A percentile compares a stretch with the other conserved stretches of the same genome.
Evolutionary conservation across 2,888 invertebrate species (phyloP).

Genomic region (Acholoe squamosa): DNA sequence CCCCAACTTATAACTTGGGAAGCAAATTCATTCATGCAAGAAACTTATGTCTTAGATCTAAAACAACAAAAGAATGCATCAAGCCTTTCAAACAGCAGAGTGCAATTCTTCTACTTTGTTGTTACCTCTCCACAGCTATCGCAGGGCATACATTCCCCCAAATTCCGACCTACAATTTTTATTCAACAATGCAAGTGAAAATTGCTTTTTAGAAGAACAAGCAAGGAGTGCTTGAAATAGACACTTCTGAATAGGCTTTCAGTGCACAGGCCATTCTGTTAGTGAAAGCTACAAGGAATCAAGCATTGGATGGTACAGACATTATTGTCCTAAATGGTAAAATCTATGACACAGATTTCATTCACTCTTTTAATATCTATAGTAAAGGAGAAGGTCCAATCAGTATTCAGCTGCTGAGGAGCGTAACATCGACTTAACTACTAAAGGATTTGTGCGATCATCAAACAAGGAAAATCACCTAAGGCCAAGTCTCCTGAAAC

Average conservation of each 20-base stretch:
- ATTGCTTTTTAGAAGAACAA: not conserved
- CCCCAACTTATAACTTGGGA: not conserved
- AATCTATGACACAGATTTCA: too few species aligned
- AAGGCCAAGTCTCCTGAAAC: too few species aligned
- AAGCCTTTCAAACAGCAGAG: not conserved
- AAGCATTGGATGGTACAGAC: too few species aligned
- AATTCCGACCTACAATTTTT: slow-evolving; percentile 33
- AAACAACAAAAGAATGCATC: not conserved
- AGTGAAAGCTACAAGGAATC: not conserved
- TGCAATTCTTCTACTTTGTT: not conserved
- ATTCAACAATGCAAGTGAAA: not conserved
- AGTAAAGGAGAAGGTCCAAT: not conserved
- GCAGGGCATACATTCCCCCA: slow-evolving; percentile 26
- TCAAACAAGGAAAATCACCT: not conserved
- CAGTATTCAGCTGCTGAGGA: not conserved
- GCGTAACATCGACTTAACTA: not conserved
- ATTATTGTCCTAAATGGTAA: too few species aligned
- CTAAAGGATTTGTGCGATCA: not conserved
- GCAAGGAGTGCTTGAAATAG: not conserved
- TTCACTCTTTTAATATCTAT: too few species aligned
- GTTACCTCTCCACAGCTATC: slow-evolving; percentile 40
- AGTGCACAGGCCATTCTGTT: not conserved
- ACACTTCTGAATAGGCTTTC: too few species aligned
- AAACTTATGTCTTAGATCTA: not conserved
- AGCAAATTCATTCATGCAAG: not conserved